These are phyloP conservation scores for Tetranychus piercei DNA, from an alignment of 2,888 invertebrate species.

Conservation along the genomic window DNA sequence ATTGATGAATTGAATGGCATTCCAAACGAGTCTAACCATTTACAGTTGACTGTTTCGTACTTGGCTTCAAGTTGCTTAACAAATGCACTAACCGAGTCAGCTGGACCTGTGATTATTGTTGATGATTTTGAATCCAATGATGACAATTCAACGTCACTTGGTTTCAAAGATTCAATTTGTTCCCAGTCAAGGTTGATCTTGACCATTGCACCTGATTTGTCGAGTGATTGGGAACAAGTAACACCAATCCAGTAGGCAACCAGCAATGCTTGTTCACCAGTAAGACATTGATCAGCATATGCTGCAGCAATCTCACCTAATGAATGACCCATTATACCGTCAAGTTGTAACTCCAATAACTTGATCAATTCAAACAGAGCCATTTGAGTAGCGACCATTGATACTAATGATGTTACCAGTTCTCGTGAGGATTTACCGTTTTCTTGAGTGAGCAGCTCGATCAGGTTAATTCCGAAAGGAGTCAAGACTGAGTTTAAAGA, in stretches of 20 bases:
- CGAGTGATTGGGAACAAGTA: not conserved
- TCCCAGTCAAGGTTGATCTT: not conserved
- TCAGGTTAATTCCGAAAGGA: conserved; percentile 34
- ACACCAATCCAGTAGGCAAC: conserved; percentile 37
- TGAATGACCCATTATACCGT: conserved; percentile 34
- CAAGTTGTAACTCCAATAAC: conserved; percentile 34
- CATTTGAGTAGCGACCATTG: conserved; percentile 39
- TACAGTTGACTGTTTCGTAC: not conserved
- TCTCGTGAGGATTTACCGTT: conserved; percentile 24
- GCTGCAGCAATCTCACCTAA: conserved; percentile 39
- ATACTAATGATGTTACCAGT: conserved; percentile 30
- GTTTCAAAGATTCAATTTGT: not conserved
- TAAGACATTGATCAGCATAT: conserved; percentile 39
- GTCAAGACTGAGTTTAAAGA: conserved; percentile 31
- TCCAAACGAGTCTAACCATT: not conserved
- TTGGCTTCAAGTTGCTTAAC: no score
- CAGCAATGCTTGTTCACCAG: conserved; percentile 37
- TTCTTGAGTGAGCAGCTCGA: conserved; percentile 36
- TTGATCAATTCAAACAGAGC: conserved; percentile 36
- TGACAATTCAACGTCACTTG: not conserved
- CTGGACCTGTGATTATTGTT: not conserved
- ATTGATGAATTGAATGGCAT: no score
- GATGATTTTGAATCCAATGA: not conserved
- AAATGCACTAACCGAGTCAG: no score
- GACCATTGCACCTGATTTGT: not conserved